Evolutionary conservation across 2,888 invertebrate species (phyloP).

Genomic region (Pammene aurita): DNA sequence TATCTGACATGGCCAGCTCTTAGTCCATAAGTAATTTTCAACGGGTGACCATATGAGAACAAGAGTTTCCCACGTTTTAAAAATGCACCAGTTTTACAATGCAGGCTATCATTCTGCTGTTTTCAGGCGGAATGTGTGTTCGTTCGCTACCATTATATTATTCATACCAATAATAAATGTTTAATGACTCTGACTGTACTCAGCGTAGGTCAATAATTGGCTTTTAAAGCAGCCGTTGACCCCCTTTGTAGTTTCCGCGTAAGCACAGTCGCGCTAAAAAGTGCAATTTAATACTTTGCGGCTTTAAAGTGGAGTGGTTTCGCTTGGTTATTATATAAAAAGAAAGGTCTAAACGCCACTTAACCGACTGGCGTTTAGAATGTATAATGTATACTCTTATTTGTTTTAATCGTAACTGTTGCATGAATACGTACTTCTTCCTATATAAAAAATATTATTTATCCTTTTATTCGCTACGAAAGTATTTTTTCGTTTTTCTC

Average conservation of each 20-base stretch:
- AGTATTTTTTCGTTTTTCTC: no score
- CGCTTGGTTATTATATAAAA: slow-evolving; percentile 6
- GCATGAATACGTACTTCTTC: no score
- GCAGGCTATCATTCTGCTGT: no score
- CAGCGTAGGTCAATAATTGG: slow-evolving; percentile 32
- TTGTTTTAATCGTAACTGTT: not conserved
- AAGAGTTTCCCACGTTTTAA: no score
- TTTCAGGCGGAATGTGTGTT: no score
- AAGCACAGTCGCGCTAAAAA: slow-evolving; percentile 22
- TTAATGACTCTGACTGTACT: slow-evolving; percentile 1
- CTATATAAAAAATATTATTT: no score
- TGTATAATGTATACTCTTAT: not conserved
- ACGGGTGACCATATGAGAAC: no score
- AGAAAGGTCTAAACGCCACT: not conserved
- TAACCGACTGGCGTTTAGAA: not conserved
- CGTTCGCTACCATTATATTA: no score
- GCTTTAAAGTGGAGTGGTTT: slow-evolving; percentile 16
- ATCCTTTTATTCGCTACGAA: no score
- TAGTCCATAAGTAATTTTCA: no score
- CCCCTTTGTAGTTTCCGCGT: slow-evolving; percentile 26
- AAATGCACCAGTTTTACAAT: no score
- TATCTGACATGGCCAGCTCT: no score
- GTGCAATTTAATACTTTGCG: slow-evolving; percentile 30
- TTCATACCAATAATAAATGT: not conserved
- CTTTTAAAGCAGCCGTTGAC: slow-evolving; percentile 30